Evolutionary conservation across 1,140 invertebrate species (phyloP).

Genomic region (Drosophila simulans): DNA sequence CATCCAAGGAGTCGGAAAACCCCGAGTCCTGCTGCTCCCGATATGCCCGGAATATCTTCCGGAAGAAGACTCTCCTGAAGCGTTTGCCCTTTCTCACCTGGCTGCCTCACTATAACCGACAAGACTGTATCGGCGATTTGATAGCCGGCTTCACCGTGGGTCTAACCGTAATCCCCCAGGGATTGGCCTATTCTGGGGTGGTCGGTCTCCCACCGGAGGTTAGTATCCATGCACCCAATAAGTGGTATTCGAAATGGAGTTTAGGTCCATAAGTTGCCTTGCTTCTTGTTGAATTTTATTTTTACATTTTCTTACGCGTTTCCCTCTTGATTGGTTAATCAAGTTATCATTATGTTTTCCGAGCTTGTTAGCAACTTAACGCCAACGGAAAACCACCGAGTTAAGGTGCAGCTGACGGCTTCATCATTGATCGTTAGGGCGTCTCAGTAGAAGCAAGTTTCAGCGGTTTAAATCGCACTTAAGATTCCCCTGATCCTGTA

Average conservation of each 20-base stretch:
- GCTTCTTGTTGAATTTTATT: too few species aligned
- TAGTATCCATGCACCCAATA: slow-evolving; percentile 1
- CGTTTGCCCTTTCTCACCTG: slow-evolving; percentile 90
- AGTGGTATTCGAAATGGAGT: too few species aligned
- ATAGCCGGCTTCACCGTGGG: slow-evolving; percentile 95
- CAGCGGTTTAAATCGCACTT: not conserved
- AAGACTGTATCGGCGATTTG: slow-evolving; percentile 89
- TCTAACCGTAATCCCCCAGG: slow-evolving; percentile 93
- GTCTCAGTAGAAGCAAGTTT: slow-evolving; percentile 1
- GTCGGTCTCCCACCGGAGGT: slow-evolving; percentile 90
- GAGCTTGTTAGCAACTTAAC: slow-evolving; percentile 7
- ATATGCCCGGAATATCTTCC: slow-evolving; percentile 53
- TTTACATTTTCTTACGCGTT: not conserved
- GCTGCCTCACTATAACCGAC: slow-evolving; percentile 89
- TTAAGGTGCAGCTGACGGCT: not conserved
- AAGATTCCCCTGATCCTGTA: too few species aligned
- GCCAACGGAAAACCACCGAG: slow-evolving; percentile 12
- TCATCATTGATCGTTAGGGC: slow-evolving; percentile 11
- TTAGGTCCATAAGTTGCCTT: too few species aligned
- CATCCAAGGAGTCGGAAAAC: slow-evolving; percentile 38
- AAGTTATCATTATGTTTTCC: slow-evolving; percentile 19
- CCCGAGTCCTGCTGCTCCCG: slow-evolving; percentile 43
- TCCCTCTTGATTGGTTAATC: slow-evolving; percentile 1
- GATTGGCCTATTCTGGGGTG: slow-evolving; percentile 93
- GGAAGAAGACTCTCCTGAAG: slow-evolving; percentile 88